Evolutionary conservation across 92 coral and sea anemone species (phyloP), one percentile per base, ranked within the genome.

Genomic region (Heteractis magnifica): DNA sequence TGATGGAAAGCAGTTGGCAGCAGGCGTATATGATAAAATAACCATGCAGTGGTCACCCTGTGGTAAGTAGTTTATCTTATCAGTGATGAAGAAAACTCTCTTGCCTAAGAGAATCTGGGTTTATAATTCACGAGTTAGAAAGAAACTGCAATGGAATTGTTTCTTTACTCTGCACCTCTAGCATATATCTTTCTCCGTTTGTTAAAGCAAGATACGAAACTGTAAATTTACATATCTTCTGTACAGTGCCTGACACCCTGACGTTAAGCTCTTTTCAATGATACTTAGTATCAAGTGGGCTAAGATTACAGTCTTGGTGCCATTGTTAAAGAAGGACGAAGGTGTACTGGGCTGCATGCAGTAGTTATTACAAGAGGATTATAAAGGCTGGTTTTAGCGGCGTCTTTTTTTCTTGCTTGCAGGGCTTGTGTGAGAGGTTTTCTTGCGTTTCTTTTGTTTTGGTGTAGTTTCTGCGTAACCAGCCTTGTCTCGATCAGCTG

Each of bases 401-500:
- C 88, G 88, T 9, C 72, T 68, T 50, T 52, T 62, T 58, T 78
- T 85, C 78, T 85, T 85, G 64, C 50, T 65, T 0, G 87, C 65
- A 14, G 86, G 72, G 84, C 86, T 59, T 71, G 82, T 83, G 55
- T 87, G 82, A 62, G 92, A 83, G 8, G 89, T 77, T 77, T 90
- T 89, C 85, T 90, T 90, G 53, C 91, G 80, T 64, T 90, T 90
- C 86, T 89, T 93, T 81, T 87, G 81, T 80, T 86, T 88, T 26
- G 88, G 89, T 51, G 73, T 80, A 18, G 85, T 84, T 12, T 93
- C 78, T 82, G 72, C 80, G 44, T 88, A 88, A 49, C 80, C 76
- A 71, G 85, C 90, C 62, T 79, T 89, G 0, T 89, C 95, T 58
- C 93, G 87, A 77, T 90, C 93, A 65, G 93, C 93, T 90, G 79